Percentiles rank a stretch among this genome's conserved stretches.
Conservation (phyloP, 2,113 vertebrate genomes). For the Parus major region DNA sequence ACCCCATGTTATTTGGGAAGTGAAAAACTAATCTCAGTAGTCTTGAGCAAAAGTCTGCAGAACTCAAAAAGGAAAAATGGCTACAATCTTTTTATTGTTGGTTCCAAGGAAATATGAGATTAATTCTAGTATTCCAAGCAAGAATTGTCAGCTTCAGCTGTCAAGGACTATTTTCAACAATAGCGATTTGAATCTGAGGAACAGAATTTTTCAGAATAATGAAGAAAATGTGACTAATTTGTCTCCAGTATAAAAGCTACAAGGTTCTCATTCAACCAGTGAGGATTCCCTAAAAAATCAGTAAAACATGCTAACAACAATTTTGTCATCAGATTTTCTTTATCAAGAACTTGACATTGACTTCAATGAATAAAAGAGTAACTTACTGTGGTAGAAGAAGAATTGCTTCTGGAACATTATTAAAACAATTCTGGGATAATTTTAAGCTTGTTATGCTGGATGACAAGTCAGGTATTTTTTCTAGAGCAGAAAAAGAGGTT, state of each 20-base stretch:
- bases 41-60: neutral
- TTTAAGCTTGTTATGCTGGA: constrained; percentile 86
- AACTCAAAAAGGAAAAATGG: neutral
- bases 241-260: neutral
- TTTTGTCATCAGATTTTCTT: neutral
- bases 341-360: neutral
- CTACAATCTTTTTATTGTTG: neutral
- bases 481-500: constrained; percentile 73
- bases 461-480: constrained; percentile 78
- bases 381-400: constrained; percentile 89
- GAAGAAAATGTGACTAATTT: neutral
- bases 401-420: constrained; percentile 79
- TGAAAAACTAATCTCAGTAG: neutral
- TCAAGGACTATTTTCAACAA: neutral
- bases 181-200: neutral
- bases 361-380: neutral
- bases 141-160: neutral
- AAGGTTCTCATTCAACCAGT: neutral
- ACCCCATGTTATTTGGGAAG: neutral
- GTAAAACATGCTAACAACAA: neutral
- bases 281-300: neutral
- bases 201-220: neutral
- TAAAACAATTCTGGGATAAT: constrained; percentile 87
- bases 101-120: neutral
- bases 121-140: neutral